Percentiles rank a stretch among this genome's conserved stretches.
Evolutionary conservation across 1,140 invertebrate species (phyloP).

Genomic region (Apis cerana): DNA sequence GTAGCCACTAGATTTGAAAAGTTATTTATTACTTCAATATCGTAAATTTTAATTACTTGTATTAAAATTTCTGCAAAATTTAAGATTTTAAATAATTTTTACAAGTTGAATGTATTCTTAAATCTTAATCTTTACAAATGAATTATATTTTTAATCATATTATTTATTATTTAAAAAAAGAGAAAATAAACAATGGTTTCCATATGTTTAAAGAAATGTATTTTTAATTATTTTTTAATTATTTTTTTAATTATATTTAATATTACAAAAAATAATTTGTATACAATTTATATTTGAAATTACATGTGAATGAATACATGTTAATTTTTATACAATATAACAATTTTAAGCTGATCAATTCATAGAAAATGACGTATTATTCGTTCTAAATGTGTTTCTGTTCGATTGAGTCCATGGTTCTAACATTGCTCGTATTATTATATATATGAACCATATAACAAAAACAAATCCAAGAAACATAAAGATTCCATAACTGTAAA

Average conservation of each 20-base stretch:
- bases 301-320: neutral
- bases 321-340: neutral
- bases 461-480: constrained; percentile 63
- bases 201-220: neutral
- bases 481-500: constrained; percentile 70
- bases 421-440: constrained; percentile 69
- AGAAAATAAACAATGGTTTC: too few species aligned
- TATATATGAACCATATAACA: constrained; percentile 68
- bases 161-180: neutral
- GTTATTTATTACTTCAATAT: constrained; percentile 3
- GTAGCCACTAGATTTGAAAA: constrained; percentile 6
- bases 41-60: neutral
- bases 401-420: constrained; percentile 67
- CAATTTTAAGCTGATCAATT: constrained; percentile 7
- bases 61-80: neutral
- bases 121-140: too few species aligned
- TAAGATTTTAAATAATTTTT: neutral
- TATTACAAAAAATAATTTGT: neutral
- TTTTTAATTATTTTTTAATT: neutral
- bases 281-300: neutral
- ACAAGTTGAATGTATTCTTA: too few species aligned
- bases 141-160: neutral
- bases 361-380: neutral
- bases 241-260: constrained; percentile 3
- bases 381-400: constrained; percentile 26